Base-by-base conservation (phyloP, 2,888 invertebrate species). In the Formica aserva region DNA sequence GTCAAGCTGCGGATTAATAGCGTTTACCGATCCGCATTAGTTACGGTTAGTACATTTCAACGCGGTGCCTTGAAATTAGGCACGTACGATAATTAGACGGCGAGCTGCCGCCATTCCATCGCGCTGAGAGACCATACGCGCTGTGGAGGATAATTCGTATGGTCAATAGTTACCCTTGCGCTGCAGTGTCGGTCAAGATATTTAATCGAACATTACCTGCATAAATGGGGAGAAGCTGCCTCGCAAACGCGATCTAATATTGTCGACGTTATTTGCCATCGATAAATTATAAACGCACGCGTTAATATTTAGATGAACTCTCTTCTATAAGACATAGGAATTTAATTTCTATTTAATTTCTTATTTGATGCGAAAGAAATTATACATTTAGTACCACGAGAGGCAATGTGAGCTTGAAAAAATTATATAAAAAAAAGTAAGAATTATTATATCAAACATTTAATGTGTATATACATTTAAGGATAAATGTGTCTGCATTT, bases 11-110 rank as follows among this genome's bases (percentile, higher is more conserved):
- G 89, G 91, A 92, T 93, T 92, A 93, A 93, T 92, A 89, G 92
- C 91, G 90, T 92, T 93, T 92, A 87, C 90, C 89, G 88, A 92
- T 92, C 90, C 89, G 87, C 90, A 92, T 93, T 93, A 92, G 91
- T 93, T 92, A 92, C 91, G 91, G 92, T 91, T 91, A 91, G 87
- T 86, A 89, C 87, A 88, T 92, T 89, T 91, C 90, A 88, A 87
- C 87, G 87, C 85, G 82, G 77, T 92, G 89, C 92, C 93, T 92
- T 93, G 92, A 93, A 93, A 93, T 94, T 93, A 93, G 92, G 90
- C 92, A 91, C 91, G 91, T 91, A 87, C 92, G 91, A 93, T 94
- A 93, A 94, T 94, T 94, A 93, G 91, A 93, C 92, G 89, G 90
- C 81, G 72, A 77, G 77, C 65, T 82, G 57, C 77, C 80, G 84